phyloP scores from a whole-genome alignment of 2,888 invertebrate species.

The Eilema depressum region DNA sequence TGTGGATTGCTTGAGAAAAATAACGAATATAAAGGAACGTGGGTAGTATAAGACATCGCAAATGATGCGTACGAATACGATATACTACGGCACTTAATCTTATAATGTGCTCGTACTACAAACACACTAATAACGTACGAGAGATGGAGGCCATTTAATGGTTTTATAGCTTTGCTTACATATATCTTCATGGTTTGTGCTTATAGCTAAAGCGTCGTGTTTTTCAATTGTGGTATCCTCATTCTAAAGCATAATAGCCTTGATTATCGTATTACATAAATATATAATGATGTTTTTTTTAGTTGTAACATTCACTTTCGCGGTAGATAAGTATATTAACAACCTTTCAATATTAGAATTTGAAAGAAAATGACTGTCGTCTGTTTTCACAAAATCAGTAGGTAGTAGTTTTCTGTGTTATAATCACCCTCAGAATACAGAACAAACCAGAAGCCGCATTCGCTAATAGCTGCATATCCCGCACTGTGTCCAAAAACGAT shows the following conservation, averaged over 20 bases:
- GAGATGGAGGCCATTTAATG: not conserved
- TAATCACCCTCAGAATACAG: no score
- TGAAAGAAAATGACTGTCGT: no score
- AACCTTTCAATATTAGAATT: no score
- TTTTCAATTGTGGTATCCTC: conserved; percentile 1
- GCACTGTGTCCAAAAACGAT: no score
- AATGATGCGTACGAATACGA: not conserved
- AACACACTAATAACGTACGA: not conserved
- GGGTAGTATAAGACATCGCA: not conserved
- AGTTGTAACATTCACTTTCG: conserved; percentile 4
- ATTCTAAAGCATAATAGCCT: not conserved
- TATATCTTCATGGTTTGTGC: conserved; percentile 1
- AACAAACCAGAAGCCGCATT: no score
- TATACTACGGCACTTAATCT: conserved; percentile 2
- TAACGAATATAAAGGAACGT: not conserved
- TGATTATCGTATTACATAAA: not conserved
- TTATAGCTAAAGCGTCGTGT: not conserved
- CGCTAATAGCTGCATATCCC: no score
- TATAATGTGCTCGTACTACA: not conserved
- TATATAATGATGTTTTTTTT: not conserved
- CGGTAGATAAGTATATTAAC: not conserved
- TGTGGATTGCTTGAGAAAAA: not conserved
- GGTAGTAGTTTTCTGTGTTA: no score
- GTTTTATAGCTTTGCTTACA: not conserved
- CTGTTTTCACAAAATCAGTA: no score